Conservation (phyloP, 2,113 vertebrate species). For the Carassius auratus region DNA sequence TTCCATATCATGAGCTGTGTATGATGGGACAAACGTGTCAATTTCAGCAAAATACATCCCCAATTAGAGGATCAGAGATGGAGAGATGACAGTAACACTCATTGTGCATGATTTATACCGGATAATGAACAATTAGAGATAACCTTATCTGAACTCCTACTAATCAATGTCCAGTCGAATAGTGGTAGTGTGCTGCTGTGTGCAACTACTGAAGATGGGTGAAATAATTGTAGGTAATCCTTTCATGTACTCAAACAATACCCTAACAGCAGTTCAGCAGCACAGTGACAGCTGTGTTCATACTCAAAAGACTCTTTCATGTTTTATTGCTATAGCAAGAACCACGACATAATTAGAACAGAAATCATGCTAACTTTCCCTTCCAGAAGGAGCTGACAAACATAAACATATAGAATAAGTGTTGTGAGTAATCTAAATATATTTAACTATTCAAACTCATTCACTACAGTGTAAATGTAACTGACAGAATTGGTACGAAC, state of each 20-base stretch:
- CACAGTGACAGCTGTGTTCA: not conserved
- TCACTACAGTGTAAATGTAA: not conserved
- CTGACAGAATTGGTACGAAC: not conserved
- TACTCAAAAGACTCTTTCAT: conserved; percentile 8
- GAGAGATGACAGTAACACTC: conserved; percentile 28
- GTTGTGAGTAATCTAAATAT: not conserved
- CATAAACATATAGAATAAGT: not conserved
- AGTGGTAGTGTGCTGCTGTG: not conserved
- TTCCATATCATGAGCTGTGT: not conserved
- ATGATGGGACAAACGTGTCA: not conserved
- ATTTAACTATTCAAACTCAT: not conserved
- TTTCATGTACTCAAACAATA: conserved; percentile 27
- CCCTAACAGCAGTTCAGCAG: conserved; percentile 22
- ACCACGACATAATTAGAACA: not conserved
- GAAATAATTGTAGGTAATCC: conserved; percentile 13
- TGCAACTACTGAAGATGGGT: not conserved
- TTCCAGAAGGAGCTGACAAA: not conserved
- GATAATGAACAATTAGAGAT: conserved; percentile 17
- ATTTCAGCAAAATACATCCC: conserved; percentile 26
- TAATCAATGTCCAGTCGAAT: conserved; percentile 25
- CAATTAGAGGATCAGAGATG: conserved; percentile 18
- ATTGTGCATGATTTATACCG: not conserved
- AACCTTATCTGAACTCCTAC: conserved; percentile 30
- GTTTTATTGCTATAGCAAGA: not conserved
- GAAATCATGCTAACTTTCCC: not conserved